phyloP scores from a whole-genome alignment of 2,113 vertebrate species.

The Pseudorasbora parva region DNA sequence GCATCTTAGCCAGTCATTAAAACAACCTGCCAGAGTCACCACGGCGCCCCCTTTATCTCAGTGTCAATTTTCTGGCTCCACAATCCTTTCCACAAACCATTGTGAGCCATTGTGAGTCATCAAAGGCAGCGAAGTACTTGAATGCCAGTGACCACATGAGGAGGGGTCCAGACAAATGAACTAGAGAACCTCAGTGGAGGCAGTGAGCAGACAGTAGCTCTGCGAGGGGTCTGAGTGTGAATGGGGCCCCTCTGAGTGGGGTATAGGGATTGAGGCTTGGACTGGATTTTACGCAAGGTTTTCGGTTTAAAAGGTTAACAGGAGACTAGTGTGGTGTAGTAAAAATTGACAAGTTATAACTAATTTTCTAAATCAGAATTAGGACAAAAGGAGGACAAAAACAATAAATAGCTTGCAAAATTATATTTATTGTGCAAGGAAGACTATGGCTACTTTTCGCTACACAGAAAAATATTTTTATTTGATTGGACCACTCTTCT shows the following conservation, averaged over 20 bases:
- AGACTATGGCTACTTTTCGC: too few relatives aligned
- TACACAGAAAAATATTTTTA: too few relatives aligned
- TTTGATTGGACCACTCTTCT: too few relatives aligned
- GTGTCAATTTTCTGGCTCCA: slow-evolving; percentile 63
- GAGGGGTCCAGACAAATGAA: neutral
- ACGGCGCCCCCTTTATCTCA: slow-evolving; percentile 56
- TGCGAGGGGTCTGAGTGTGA: neutral
- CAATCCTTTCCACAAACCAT: slow-evolving; percentile 49
- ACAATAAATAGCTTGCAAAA: too few relatives aligned
- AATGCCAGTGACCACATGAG: slow-evolving; percentile 59
- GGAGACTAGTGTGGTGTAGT: too few relatives aligned
- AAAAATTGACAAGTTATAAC: neutral
- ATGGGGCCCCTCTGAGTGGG: neutral
- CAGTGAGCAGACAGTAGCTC: neutral
- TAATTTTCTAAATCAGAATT: neutral
- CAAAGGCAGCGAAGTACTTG: slow-evolving; percentile 37
- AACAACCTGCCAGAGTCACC: slow-evolving; percentile 60
- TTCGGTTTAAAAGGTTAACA: neutral
- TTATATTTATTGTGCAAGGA: too few relatives aligned
- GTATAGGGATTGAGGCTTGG: neutral
- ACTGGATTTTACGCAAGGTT: neutral
- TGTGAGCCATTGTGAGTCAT: slow-evolving; percentile 17
- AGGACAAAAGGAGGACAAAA: neutral
- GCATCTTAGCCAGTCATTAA: slow-evolving; percentile 37
- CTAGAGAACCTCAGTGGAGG: neutral